Base-by-base conservation (phyloP, 1,140 invertebrate genomes). In the Brachionus paranguensis region DNA sequence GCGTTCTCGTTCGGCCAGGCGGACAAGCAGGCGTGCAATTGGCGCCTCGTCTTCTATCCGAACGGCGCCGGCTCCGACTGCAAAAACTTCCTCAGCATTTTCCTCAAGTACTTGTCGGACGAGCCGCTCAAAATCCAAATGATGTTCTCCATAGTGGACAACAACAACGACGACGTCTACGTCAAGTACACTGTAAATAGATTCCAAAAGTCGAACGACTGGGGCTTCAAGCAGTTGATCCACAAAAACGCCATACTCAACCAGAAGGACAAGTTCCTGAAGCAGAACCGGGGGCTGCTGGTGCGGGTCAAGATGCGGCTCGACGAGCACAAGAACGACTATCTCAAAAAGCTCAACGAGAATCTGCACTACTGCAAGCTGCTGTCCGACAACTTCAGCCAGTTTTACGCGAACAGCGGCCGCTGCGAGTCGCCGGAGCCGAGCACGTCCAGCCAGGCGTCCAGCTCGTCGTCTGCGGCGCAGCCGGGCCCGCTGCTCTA, bases 161-260 rank as follows among this genome's bases (percentile, higher is more conserved):
- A 81, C 43, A 41, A 60, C n/a, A 81, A 81, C 53, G 78, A 81
- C n/a, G 78, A 81, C 24, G 50, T 81, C 20, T 81, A 81, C 17
- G 78, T 81, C 14, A 81, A 81, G 20, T 81, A 81, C 45, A 81
- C 78, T 81, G 78, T 81, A 81, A 81, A 81, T 81, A 81, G 45
- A 81, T 81, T 81, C 47, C 53, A 68, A 43, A 81, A 81, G 45
- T 81, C 78, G 10, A 81, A 81, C 17, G 78, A 81, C 78, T 81
- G 78, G 78, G 78, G 78, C 53, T 81, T 81, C 17, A 81, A 81
- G 24, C 78, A 81, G 53, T 20, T 81, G 20, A 81, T 81, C 24
- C 78, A 81, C 78, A 81, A 81, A n/a, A 81, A 81, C 33, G 78
- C 78, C 24, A 81, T 81, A 17, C n/a, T 81, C 11, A 12, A 64